Percentiles rank a stretch among this genome's conserved stretches.
phyloP scores from a whole-genome alignment of 2,113 vertebrate species.

The Motacilla alba region DNA sequence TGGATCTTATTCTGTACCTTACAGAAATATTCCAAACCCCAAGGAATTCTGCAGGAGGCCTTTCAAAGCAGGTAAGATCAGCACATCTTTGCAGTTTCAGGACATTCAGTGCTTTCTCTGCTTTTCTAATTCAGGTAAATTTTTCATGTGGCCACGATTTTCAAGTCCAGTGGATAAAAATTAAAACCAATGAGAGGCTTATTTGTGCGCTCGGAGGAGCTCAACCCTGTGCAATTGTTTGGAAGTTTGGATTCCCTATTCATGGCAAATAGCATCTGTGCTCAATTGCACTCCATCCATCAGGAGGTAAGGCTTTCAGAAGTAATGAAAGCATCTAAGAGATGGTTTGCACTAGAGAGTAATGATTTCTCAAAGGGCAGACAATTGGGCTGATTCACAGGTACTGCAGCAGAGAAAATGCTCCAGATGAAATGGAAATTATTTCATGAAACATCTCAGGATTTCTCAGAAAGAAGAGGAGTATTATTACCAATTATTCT shows the following conservation, averaged over 20 bases:
- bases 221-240: not conserved
- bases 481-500: conserved; percentile 46
- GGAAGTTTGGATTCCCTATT: not conserved
- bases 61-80: not conserved
- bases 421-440: conserved; percentile 22
- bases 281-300: not conserved
- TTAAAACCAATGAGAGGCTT: not conserved
- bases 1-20: not conserved
- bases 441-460: not conserved
- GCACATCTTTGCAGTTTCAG: not conserved
- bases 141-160: not conserved
- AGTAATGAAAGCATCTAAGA: not conserved
- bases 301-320: not conserved
- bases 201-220: not conserved
- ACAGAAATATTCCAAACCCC: not conserved
- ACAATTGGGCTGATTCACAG: conserved; percentile 23
- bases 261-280: not conserved
- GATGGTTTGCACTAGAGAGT: not conserved
- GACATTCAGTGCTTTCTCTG: not conserved
- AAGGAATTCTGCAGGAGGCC: not conserved
- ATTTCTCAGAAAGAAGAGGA: not conserved
- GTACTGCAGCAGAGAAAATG: not conserved
- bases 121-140: not conserved
- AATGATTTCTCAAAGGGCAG: conserved; percentile 9
- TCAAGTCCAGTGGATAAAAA: not conserved